These are phyloP conservation scores for Pygoscelis antarcticus DNA, from an alignment of 2,113 vertebrate genomes.

Conservation along the genomic window DNA sequence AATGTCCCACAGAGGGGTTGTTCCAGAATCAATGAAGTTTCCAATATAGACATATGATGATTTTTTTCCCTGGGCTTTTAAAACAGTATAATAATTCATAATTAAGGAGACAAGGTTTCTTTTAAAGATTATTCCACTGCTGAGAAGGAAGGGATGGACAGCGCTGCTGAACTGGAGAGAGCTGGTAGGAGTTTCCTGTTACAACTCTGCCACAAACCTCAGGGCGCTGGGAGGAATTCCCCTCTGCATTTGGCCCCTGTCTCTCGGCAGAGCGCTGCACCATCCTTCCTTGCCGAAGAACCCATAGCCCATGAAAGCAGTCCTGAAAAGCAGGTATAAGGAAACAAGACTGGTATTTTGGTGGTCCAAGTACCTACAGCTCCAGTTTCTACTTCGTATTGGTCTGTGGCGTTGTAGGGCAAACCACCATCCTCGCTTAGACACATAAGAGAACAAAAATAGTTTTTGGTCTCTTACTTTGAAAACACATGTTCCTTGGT, in stretches of 20 bases:
- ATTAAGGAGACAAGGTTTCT: neutral
- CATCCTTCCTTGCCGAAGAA: neutral
- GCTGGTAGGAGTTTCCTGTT: neutral
- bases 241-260: neutral
- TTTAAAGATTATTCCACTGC: neutral
- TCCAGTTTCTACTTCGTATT: neutral
- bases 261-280: neutral
- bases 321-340: neutral
- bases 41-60: neutral
- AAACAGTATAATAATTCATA: neutral
- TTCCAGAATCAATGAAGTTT: neutral
- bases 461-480: neutral
- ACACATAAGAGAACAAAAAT: neutral
- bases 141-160: neutral
- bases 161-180: neutral
- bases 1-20: neutral
- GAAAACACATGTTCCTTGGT: neutral
- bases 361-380: neutral
- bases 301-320: neutral
- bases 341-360: neutral
- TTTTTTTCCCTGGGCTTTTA: neutral
- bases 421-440: neutral
- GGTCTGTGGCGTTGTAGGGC: neutral
- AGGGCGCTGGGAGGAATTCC: neutral
- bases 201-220: neutral